phyloP scores from a whole-genome alignment of 2,113 vertebrate genomes.

The Zonotrichia leucophrys region DNA sequence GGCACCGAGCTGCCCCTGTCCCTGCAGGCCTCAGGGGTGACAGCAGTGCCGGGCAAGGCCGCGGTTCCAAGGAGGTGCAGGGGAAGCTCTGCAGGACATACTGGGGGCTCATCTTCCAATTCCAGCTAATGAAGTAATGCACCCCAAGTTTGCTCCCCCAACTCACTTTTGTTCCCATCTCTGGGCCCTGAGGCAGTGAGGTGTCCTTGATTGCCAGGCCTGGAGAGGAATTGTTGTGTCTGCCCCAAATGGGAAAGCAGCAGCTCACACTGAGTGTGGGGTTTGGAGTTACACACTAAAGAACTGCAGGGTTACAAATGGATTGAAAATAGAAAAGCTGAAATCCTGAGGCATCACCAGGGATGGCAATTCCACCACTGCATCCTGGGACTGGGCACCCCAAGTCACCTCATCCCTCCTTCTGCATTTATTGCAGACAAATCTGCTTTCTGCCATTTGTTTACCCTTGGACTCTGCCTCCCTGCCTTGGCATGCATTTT shows the following conservation, averaged over 20 bases:
- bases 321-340: accelerated
- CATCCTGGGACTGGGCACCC: background rate
- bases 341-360: background rate
- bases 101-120: background rate
- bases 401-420: background rate
- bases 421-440: background rate
- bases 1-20: too few relatives aligned
- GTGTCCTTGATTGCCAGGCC: background rate
- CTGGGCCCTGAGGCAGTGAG: background rate
- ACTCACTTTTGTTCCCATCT: background rate
- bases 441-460: background rate
- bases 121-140: background rate
- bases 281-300: background rate
- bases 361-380: background rate
- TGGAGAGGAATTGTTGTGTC: background rate
- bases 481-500: background rate
- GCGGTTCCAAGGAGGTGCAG: too few relatives aligned
- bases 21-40: too few relatives aligned
- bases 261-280: background rate
- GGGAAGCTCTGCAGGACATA: too few relatives aligned
- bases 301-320: background rate
- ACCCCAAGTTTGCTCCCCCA: background rate
- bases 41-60: too few relatives aligned
- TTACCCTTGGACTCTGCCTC: conserved; percentile 1
- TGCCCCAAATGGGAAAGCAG: background rate